Evolutionary conservation across 2,797 vertebrate genomes (phyloP).

Genomic region (Paratrypauchen microcephalus): DNA sequence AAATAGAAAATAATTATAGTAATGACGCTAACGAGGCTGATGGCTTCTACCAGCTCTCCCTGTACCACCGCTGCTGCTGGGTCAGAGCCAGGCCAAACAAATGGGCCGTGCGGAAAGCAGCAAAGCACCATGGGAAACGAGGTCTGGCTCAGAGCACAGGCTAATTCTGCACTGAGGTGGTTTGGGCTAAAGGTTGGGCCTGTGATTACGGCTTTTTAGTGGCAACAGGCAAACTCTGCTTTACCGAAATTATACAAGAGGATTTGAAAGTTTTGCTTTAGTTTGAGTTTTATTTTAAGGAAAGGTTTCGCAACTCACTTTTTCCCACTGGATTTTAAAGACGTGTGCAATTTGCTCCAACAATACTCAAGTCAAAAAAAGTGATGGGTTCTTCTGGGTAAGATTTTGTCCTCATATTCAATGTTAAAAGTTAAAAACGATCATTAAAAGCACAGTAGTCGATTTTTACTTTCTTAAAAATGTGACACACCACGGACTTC

Average conservation of each 20-base stretch:
- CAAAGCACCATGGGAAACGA: constrained; percentile 58
- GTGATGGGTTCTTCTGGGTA: no score
- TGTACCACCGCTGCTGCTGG: constrained; percentile 50
- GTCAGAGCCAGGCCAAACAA: constrained; percentile 71
- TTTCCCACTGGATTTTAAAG: background rate
- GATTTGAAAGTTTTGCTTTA: constrained; percentile 31
- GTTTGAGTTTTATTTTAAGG: constrained; percentile 13
- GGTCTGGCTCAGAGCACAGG: constrained; percentile 51
- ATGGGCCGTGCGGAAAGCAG: constrained; percentile 69
- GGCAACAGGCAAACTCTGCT: constrained; percentile 29
- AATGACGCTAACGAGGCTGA: constrained; percentile 76
- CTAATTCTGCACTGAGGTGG: constrained; percentile 60
- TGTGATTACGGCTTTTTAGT: constrained; percentile 54
- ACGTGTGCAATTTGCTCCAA: background rate
- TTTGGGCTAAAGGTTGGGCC: constrained; percentile 53
- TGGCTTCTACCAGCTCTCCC: constrained; percentile 70
- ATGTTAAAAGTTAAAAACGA: no score
- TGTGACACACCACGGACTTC: no score
- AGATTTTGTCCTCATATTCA: no score
- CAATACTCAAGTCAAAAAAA: background rate
- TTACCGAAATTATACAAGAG: constrained; percentile 61
- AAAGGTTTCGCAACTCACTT: background rate
- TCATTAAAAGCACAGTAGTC: no score
- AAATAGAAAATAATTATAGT: constrained; percentile 84
- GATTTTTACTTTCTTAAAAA: no score